Base-by-base conservation (phyloP, 2,797 vertebrate species). In the Phataginus tetradactyla region DNA sequence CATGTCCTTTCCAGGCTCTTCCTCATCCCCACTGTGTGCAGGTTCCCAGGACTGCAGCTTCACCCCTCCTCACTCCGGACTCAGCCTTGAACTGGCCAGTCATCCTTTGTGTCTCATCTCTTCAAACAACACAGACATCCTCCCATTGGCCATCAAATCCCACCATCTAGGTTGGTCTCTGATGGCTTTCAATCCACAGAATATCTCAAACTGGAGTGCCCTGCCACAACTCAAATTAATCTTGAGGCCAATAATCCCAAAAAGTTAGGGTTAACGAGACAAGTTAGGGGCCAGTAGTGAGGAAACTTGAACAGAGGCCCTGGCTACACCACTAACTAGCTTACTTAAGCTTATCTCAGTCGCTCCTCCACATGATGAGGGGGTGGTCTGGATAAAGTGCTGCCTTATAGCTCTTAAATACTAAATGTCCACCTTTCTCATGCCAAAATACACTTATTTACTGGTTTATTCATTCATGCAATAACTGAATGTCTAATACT, bases 191-290 rank as follows among this genome's bases (percentile, higher is more conserved):
- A 0, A 79, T 14, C 25, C 25, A 85, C 29, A 93, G n/a, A 86
- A 91, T 25, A 49, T 63, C 37, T 90, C 45, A 10, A 87, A 69
- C 66, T 42, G 21, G 9, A 88, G 6, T 39, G 20, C 51, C 37
- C 51, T 75, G 63, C 25, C 79, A n/a, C 72, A 63, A 81, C 14
- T 83, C 86, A 96, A 93, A 81, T 86, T 86, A 79, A 91, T 86
- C 78, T 57, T 91, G 69, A 64, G 27, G 23, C 20, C 25, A 63
- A 89, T 17, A 77, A 85, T 8, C 49, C 37, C 5, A 13, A 95
- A 90, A 95, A 90, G 53, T 39, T 75, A 87, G 25, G 12, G 59
- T 71, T 92, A 81, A 66, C 71, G 55, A 83, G 84, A 94, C 2
- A 17, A 86, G 32, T 8, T 64, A n/a, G 20, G 57, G 34, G n/a